Percentiles rank a stretch among this genome's conserved stretches.
These are phyloP conservation scores for Acrocephalus arundinaceus DNA, from an alignment of 2,113 vertebrate species.

Conservation along the genomic window DNA sequence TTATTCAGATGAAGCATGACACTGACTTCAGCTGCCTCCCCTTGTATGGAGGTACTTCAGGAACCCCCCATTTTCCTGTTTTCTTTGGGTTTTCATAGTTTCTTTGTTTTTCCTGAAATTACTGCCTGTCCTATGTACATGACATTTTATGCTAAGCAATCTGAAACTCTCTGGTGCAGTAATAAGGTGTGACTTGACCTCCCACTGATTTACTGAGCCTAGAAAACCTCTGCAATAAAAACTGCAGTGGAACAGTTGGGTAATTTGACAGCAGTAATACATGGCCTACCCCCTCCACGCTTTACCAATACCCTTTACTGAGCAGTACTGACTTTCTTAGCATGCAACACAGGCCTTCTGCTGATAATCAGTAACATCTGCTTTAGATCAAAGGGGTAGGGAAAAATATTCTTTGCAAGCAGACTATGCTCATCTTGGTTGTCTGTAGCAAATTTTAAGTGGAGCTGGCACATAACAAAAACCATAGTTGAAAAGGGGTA, in stretches of 20 bases:
- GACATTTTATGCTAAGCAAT: not conserved
- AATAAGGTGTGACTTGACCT: not conserved
- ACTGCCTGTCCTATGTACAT: not conserved
- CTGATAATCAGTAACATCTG: slow-evolving; percentile 38
- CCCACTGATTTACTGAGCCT: not conserved
- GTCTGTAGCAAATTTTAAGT: not conserved
- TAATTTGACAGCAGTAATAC: not conserved
- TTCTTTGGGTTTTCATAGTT: not conserved
- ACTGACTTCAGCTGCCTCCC: not conserved
- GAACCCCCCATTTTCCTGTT: not conserved
- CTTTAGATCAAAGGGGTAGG: slow-evolving; percentile 1
- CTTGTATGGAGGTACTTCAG: not conserved
- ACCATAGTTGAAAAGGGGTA: not conserved
- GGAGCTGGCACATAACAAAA: not conserved
- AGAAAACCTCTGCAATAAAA: not conserved
- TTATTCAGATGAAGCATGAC: not conserved
- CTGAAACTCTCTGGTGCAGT: not conserved
- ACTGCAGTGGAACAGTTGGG: not conserved
- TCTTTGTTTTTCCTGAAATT: not conserved
- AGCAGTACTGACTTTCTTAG: not conserved
- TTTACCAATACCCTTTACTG: not conserved
- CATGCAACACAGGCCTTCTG: not conserved
- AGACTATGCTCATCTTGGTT: not conserved
- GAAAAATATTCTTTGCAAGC: not conserved
- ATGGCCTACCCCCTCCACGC: not conserved